phyloP scores from a whole-genome alignment of 2,797 vertebrate genomes.

The Xerus rutilus region DNA sequence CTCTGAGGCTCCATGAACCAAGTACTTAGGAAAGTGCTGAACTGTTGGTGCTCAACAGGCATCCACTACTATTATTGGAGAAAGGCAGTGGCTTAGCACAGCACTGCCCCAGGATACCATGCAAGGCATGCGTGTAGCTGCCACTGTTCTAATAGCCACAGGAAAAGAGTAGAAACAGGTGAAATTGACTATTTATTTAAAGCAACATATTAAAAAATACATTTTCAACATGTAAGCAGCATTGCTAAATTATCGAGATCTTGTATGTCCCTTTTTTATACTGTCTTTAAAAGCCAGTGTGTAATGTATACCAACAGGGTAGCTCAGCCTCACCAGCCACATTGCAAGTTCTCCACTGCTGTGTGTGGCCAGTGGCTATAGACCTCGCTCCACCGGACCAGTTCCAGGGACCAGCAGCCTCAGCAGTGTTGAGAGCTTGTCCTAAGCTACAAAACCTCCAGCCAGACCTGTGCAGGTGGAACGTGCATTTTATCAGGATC shows the following conservation, averaged over 20 bases:
- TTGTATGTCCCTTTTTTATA: neutral
- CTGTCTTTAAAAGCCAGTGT: neutral
- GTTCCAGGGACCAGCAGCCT: neutral
- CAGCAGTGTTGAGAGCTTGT: neutral
- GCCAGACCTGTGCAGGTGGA: neutral
- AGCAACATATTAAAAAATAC: neutral
- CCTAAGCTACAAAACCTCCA: neutral
- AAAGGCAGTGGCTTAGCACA: neutral
- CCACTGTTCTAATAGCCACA: neutral
- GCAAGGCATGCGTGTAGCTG: rapidly evolving
- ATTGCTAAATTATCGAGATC: neutral
- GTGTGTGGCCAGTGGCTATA: rapidly evolving
- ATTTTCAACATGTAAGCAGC: slow-evolving; percentile 1
- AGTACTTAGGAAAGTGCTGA: slow-evolving; percentile 18
- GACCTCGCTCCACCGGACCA: neutral
- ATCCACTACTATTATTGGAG: neutral
- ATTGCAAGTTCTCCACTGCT: neutral
- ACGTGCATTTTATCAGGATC: neutral
- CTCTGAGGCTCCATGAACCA: neutral
- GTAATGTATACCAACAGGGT: neutral
- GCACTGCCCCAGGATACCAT: neutral
- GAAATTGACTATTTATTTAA: slow-evolving; percentile 28
- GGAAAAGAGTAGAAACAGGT: neutral
- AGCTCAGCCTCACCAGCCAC: neutral
- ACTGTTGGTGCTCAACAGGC: neutral